These are phyloP conservation scores for Leptopilina myrica DNA, from an alignment of 2,888 invertebrate species.

Conservation along the genomic window DNA sequence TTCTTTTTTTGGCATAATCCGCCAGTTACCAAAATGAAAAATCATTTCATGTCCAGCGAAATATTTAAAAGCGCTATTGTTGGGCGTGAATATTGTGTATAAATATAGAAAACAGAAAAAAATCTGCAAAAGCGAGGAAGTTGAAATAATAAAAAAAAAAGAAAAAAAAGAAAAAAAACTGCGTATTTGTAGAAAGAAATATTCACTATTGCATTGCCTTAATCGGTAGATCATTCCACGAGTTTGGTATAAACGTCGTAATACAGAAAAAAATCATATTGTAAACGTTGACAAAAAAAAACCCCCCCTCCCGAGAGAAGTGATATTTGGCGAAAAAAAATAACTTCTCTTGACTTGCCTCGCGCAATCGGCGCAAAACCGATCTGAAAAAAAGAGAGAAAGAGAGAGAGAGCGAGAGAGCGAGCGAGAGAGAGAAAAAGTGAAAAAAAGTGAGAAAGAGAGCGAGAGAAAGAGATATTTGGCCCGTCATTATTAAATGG, in stretches of 20 bases:
- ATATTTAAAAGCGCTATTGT: background rate
- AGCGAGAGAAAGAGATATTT: conserved; percentile 27
- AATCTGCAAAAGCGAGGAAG: conserved; percentile 25
- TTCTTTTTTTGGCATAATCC: conserved; percentile 6
- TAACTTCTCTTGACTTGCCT: conserved; percentile 25
- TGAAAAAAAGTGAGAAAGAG: conserved; percentile 43
- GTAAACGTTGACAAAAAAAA: too few relatives aligned
- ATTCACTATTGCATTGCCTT: conserved; percentile 52
- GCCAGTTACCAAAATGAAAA: conserved; percentile 33
- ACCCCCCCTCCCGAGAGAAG: too few relatives aligned
- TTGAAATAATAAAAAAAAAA: too few relatives aligned
- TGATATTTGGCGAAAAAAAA: conserved; percentile 3
- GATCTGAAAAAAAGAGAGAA: conserved; percentile 16
- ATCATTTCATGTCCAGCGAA: conserved; percentile 6
- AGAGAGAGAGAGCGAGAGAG: background rate
- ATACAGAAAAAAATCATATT: too few relatives aligned
- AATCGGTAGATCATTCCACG: conserved; percentile 57
- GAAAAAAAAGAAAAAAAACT: conserved; percentile 3
- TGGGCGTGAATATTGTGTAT: conserved; percentile 29
- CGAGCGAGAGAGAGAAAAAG: background rate
- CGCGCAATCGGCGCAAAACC: conserved; percentile 24
- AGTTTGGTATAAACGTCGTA: conserved; percentile 46
- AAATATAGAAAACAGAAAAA: background rate
- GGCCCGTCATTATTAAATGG: conserved; percentile 13
- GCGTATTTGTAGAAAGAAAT: conserved; percentile 33